phyloP scores from a whole-genome alignment of 2,888 invertebrate genomes.

The Noctuana brunneofusca region DNA sequence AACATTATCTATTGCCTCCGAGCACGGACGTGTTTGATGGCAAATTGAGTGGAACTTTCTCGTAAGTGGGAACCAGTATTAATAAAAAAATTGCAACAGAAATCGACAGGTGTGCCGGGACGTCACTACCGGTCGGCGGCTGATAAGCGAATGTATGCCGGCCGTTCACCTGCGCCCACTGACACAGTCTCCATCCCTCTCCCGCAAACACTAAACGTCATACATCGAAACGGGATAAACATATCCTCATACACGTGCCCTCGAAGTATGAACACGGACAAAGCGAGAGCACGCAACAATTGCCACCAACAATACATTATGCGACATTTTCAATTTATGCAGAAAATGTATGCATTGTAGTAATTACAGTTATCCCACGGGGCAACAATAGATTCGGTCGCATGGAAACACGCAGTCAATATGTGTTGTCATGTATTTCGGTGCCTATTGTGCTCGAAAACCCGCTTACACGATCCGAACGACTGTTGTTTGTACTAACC shows the following conservation, averaged over 20 bases:
- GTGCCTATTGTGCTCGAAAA: conserved; percentile 44
- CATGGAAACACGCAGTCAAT: conserved; percentile 42
- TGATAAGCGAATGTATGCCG: conserved; percentile 80
- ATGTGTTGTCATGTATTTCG: conserved; percentile 37
- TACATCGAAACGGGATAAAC: conserved; percentile 47
- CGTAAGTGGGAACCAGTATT: conserved; percentile 35
- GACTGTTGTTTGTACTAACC: conserved; percentile 44
- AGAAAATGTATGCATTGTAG: conserved; percentile 57
- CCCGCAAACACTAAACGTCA: conserved; percentile 44
- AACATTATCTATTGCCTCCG: conserved; percentile 29
- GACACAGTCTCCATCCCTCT: conserved; percentile 66
- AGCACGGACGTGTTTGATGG: conserved; percentile 42
- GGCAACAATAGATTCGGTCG: conserved; percentile 45
- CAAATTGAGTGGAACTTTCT: conserved; percentile 42
- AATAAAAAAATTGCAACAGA: conserved; percentile 43
- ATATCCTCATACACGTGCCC: conserved; percentile 38
- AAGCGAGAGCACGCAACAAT: conserved; percentile 56
- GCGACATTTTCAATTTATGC: conserved; percentile 62
- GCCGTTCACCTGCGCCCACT: conserved; percentile 78
- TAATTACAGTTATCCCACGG: conserved; percentile 58
- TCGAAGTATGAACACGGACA: conserved; percentile 43
- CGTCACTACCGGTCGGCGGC: conserved; percentile 68
- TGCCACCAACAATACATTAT: conserved; percentile 57
- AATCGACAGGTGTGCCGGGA: conserved; percentile 66
- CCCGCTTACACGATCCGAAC: conserved; percentile 20